Base-by-base conservation (phyloP, 1,140 invertebrate species). In the Sogatella furcifera region DNA sequence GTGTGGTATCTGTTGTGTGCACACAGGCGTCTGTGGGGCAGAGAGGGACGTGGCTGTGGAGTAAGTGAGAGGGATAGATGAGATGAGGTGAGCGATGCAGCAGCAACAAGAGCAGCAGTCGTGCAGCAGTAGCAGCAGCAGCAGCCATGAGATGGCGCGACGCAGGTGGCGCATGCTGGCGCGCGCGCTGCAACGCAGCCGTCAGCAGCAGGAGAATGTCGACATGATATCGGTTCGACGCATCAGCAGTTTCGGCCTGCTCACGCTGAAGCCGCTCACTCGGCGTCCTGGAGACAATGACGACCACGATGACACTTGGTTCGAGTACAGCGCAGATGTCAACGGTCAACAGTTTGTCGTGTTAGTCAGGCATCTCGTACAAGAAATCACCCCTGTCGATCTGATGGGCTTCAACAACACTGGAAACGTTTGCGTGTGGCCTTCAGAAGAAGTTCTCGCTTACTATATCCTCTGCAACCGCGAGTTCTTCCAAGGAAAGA, bases 351-450 rank as follows among this genome's bases (percentile, higher is more conserved):
- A 75, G 24, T 81, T 73, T 66, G 73, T 68, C 10, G 73, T 84
- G 0, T 73, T 80, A 44, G 77, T 85, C 19, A 76, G 80, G 10
- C 80, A 82, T 57, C 71, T 83, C 56, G 77, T 77, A 60, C 77
- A 80, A 19, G 79, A 72, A 19, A 80, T 85, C 65, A 85, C 84
- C 0, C 82, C 84, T 4, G 80, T 78, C 65, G 83, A 87, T 66
- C 73, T 93, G 21, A 84, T 85, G 71, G 90, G 90, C 1, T 92
- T 92, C 74, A 92, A 94, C 71, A 92, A 92, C 66, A 94, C 90
- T 1, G 90, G 90, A n/a, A 93, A 92, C 73, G 82, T 93, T 3
- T 91, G 89, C 75, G 83, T 93, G 2, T 94, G 90, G 90, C 90
- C 90, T 10, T 90, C 90, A 5, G 90, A 93, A 73, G 90, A 92